Percentiles rank a stretch among this genome's conserved stretches.
phyloP scores from a whole-genome alignment of 2,888 invertebrate species.

The Xanthorhoe designata region DNA sequence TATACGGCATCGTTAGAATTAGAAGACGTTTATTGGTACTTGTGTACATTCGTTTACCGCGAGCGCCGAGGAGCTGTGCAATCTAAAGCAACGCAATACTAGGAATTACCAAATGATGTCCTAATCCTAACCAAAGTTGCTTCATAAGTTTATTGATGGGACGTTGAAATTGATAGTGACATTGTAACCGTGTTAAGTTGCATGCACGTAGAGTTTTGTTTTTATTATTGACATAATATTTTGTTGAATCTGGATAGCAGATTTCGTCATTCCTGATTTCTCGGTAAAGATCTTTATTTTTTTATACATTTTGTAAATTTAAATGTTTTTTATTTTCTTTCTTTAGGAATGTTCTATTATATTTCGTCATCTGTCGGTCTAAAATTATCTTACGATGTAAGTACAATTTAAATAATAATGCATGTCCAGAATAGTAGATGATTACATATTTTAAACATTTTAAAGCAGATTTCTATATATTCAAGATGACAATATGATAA shows the following conservation, averaged over 20 bases:
- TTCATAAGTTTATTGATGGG: slow-evolving; percentile 44
- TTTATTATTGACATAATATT: slow-evolving; percentile 35
- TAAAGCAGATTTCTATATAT: slow-evolving; percentile 82
- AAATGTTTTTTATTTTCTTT: slow-evolving; percentile 45
- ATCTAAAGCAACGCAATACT: slow-evolving; percentile 43
- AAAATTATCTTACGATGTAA: slow-evolving; percentile 76
- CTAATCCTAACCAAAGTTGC: slow-evolving; percentile 69
- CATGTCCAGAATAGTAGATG: slow-evolving; percentile 78
- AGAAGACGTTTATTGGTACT: slow-evolving; percentile 42
- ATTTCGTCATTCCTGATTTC: slow-evolving; percentile 78
- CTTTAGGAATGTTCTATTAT: slow-evolving; percentile 63
- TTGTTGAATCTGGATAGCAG: slow-evolving; percentile 57
- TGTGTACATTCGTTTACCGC: slow-evolving; percentile 30
- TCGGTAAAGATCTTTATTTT: slow-evolving; percentile 82
- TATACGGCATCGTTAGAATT: slow-evolving; percentile 52
- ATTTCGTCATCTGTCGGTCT: slow-evolving; percentile 72
- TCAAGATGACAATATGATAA: slow-evolving; percentile 80
- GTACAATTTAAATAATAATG: slow-evolving; percentile 78
- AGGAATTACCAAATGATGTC: slow-evolving; percentile 52
- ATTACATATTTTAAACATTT: slow-evolving; percentile 78
- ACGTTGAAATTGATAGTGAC: slow-evolving; percentile 35
- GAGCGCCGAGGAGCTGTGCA: slow-evolving; percentile 25
- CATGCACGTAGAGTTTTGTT: slow-evolving; percentile 32
- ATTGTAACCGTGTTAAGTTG: slow-evolving; percentile 31
- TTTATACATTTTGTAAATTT: slow-evolving; percentile 77